Base-by-base conservation (phyloP, 2,888 invertebrate genomes). In the Ectemnius lituratus region DNA sequence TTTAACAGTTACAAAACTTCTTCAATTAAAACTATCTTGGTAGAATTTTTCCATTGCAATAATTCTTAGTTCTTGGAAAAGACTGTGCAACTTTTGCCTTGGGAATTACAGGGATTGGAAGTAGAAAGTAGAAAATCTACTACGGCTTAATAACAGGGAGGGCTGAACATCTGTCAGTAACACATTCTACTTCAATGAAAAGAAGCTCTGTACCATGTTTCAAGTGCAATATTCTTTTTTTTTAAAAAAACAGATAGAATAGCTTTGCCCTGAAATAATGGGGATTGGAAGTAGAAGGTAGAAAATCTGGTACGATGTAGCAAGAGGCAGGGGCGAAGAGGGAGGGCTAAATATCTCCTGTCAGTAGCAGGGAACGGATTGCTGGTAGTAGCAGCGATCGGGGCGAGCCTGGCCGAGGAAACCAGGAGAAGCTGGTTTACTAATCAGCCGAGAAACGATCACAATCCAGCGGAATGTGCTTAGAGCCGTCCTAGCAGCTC, bases 381-480 rank as follows among this genome's bases (percentile, higher is more conserved):
- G 61, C 6, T n/a, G 65, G 23, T 62, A 59, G 73, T 59, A 37
- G 37, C 6, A 37, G 8, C 74, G 75, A 80, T 73, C 72, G 74
- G 73, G 73, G 67, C 76, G 71, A 80, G 79, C 70, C 61, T 69
- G 47, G 61, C 56, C 62, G 52, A 74, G 72, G 79, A 83, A 81
- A 84, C 71, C 80, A 73, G 81, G 84, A 81, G 81, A 81, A 81
- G 79, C 79, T 70, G 78, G 78, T 84, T 80, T 80, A 76, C 81
- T 86, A 84, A 87, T 86, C 85, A 84, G 76, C 77, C 81, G 83
- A 84, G 86, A 87, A 86, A 84, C 80, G 79, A 82, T 80, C 72
- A 84, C 83, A 87, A 87, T 86, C 88, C 86, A 87, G 87, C 37
- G 37, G 37, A 37, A 37, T 37, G 37, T 37, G 37, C 37, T 37